Evolutionary conservation across 2,797 vertebrate species (phyloP), one percentile per base, ranked within the genome.

Genomic region (Enteromius unitaeniatus): DNA sequence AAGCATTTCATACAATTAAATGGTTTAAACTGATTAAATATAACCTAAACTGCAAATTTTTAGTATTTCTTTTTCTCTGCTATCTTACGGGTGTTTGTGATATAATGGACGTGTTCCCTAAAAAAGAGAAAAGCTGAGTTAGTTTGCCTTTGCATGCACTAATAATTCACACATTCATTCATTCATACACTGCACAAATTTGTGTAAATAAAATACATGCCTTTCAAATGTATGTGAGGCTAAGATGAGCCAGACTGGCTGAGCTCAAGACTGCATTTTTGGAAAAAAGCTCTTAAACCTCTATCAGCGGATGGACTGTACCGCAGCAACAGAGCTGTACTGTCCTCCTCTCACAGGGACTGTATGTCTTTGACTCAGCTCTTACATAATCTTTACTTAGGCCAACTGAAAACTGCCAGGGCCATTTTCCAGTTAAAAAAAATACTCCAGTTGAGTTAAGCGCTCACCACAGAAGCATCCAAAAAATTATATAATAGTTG

Each of bases 331-430:
- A 94, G 91, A 92, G 92, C 72, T 0, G 82, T 83, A 93, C 89
- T 94, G 92, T 95, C 86, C 81, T 82, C 87, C 77, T 49, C 89
- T 92, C 86, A 81, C 75, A 89, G 85, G 90, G 90, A 94, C 91
- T 91, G 92, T 87, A 89, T 1, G 90, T 92, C 92, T 94, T 93
- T 93, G 86, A 92, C 87, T 87, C 68, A 84, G 86, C 53, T 65
- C 78, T 92, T 93, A 90, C 87, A 91, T 91, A 92, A 93, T 87
- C 81, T 84, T 81, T 31, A 82, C n/a, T 86, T 84, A 78, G 86
- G 85, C 81, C 84, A 84, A 86, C 83, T 87, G n/a, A 88, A 91
- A 87, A 84, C 79, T 86, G 67, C 86, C 51, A 58, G 28, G 17
- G 6, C 11, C 3, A 76, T 67, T 70, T 64, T 75, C 55, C 19